Evolutionary conservation across 2,113 vertebrate species (phyloP).

Genomic region (Sterrhoptilus dennistouni): DNA sequence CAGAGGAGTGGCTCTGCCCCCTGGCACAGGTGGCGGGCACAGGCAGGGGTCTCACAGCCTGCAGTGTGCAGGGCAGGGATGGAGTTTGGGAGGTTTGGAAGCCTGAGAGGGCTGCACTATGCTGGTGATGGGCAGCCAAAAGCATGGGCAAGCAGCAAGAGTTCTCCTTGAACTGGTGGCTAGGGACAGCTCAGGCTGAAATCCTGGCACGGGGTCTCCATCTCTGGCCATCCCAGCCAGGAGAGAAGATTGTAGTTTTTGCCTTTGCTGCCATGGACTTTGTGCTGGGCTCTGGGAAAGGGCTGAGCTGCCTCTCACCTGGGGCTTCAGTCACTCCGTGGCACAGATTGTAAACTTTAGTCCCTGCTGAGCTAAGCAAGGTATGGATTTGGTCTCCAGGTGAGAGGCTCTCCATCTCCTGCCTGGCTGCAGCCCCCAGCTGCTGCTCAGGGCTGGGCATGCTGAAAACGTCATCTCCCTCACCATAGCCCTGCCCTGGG

Average conservation of each 20-base stretch:
- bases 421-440: not conserved
- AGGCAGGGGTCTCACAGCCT: not conserved
- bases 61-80: not conserved
- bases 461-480: not conserved
- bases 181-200: not conserved
- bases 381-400: not conserved
- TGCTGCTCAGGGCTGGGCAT: not conserved
- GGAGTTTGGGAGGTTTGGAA: not conserved
- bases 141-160: not conserved
- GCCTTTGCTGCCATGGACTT: not conserved
- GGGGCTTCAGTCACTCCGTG: not conserved
- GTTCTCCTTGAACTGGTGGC: rapidly evolving
- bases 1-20: not conserved
- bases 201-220: not conserved
- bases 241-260: not conserved
- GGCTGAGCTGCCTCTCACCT: not conserved
- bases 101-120: not conserved
- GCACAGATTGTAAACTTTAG: conserved; percentile 38
- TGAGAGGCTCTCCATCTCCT: not conserved
- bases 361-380: not conserved
- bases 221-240: not conserved
- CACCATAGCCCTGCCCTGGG: not conserved
- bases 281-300: not conserved
- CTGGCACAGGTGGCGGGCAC: not conserved
- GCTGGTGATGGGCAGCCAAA: not conserved